Evolutionary conservation across 2,797 vertebrate species (phyloP), one percentile per base, ranked within the genome.

Genomic region (Rhinichthys osculus): DNA sequence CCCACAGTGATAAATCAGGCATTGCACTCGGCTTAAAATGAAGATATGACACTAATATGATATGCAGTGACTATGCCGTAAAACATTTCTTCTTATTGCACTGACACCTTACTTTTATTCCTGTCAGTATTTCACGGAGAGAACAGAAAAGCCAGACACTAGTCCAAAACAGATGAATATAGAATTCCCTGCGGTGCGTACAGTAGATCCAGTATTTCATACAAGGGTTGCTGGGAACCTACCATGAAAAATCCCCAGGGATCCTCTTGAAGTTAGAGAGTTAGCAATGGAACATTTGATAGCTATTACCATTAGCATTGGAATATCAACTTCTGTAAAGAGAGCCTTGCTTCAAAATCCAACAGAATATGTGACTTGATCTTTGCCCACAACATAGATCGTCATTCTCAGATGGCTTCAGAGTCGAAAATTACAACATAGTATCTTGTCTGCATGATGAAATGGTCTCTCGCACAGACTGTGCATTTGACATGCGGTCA

Each of bases 401-500:
- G 0, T 67, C 33, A 16, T 52, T 64, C 72, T 76, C 44, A 19
- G 33, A 67, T 54, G 42, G 47, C 47, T 78, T 78, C 50, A 42
- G 64, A 67, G 77, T 57, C 19, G 19, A 84, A 78, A 23, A 82
- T 73, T 35, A 67, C 44, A 64, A 54, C 40, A 23, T 52, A 52
- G 69, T 38, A 64, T 84, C 44, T 78, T 84, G 50, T 78, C 23
- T 42, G 66, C 30, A 19, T 30, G 66, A 71, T 79, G 77, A 85
- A 85, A 80, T 69, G 44, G 10, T 69, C 42, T 67, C 66, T 70
- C 5, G 13, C 69, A 35, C 67, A 73, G 77, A 52, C 84, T 64
- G 14, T 71, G 54, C 30, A 59, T 79, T 80, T 80, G 84, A 85
- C 77, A 72, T 64, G 67, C 35, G 62, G 83, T 85, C 83, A 72